A percentile compares a stretch with the other conserved stretches of the same genome.
phyloP scores from a whole-genome alignment of 2,888 invertebrate species.

The Schrankia costaestrigalis region DNA sequence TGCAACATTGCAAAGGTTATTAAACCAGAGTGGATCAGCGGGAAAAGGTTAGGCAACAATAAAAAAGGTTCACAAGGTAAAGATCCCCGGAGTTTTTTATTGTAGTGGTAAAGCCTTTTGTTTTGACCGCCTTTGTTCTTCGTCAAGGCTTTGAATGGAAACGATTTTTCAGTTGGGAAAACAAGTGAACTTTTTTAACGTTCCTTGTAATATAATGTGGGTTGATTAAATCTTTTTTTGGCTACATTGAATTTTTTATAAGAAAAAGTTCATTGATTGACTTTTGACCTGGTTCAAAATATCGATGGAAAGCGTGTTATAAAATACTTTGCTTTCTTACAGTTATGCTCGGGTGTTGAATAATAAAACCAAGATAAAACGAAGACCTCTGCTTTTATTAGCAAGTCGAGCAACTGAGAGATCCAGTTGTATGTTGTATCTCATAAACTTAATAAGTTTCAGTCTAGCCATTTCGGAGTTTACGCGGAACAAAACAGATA shows the following conservation, averaged over 20 bases:
- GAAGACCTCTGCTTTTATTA: no score
- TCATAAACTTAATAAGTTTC: no score
- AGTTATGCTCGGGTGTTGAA: no score
- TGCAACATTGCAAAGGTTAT: constrained; percentile 52
- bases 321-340: no score
- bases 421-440: no score
- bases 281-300: constrained; percentile 14
- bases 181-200: constrained; percentile 43
- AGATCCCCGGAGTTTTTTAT: constrained; percentile 55
- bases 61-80: constrained; percentile 58
- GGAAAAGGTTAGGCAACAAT: constrained; percentile 67
- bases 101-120: constrained; percentile 51
- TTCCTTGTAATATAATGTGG: constrained; percentile 26
- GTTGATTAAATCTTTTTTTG: constrained; percentile 22
- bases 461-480: no score
- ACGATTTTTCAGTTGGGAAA: constrained; percentile 60
- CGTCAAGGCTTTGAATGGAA: constrained; percentile 52
- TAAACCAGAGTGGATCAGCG: constrained; percentile 62
- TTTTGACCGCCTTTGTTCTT: constrained; percentile 55
- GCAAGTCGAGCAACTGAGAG: no score
- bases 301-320: no score
- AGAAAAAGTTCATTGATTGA: constrained; percentile 5
- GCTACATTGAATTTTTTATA: constrained; percentile 14
- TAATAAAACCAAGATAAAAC: no score
- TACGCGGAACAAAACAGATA: no score